These are phyloP conservation scores for Morpho achilles DNA, from an alignment of 2,888 invertebrate species.

Conservation along the genomic window DNA sequence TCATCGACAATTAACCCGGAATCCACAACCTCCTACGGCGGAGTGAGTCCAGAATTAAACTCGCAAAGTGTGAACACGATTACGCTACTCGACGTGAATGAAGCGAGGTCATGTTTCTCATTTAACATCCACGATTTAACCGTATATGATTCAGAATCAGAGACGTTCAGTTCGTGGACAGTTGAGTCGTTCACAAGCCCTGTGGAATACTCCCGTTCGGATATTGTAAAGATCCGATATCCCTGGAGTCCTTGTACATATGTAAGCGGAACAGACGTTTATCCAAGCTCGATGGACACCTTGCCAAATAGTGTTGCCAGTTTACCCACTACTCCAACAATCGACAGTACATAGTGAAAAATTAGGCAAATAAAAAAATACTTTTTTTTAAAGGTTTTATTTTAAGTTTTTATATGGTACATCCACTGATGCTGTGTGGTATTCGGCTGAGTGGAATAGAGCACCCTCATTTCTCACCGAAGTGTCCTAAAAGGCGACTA, in stretches of 20 bases:
- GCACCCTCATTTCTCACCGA: no score
- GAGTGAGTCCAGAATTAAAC: constrained; percentile 13
- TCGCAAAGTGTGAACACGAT: constrained; percentile 23
- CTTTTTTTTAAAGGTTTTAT: not conserved
- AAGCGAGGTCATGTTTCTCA: constrained; percentile 4
- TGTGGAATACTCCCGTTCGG: constrained; percentile 12
- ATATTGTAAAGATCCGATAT: constrained; percentile 31
- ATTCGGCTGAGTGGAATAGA: no score
- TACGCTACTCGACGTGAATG: constrained; percentile 11
- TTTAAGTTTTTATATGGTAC: no score
- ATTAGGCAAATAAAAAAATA: no score
- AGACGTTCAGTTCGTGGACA: constrained; percentile 43
- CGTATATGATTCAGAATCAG: not conserved
- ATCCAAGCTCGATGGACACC: constrained; percentile 41
- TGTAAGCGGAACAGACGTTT: constrained; percentile 33
- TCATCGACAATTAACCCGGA: constrained; percentile 29
- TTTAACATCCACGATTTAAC: not conserved
- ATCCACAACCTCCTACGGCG: constrained; percentile 33
- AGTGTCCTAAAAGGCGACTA: no score
- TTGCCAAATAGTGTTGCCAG: constrained; percentile 1
- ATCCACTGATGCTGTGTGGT: no score
- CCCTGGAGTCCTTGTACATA: constrained; percentile 43
- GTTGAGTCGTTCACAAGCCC: constrained; percentile 40
- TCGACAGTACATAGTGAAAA: constrained; percentile 3
- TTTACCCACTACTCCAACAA: not conserved